Conservation (phyloP, 2,797 vertebrate genomes). For the Pantherophis alleghaniensis region DNA sequence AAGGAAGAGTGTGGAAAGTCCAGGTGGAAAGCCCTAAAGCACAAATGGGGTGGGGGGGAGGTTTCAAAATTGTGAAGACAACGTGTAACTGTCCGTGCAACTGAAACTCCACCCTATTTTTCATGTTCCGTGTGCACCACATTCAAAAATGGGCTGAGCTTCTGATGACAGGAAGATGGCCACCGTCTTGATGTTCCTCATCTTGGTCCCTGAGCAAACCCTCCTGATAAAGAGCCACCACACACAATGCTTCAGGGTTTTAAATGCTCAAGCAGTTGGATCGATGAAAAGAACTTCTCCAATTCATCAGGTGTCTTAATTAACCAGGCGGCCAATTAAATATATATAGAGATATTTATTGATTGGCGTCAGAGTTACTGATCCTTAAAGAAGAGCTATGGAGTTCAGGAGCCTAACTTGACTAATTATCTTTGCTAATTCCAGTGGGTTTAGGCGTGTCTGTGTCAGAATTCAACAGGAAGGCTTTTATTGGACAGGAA, state of each 20-base stretch:
- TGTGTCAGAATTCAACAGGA: neutral
- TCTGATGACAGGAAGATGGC: neutral
- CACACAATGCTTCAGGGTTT: neutral
- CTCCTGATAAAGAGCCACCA: neutral
- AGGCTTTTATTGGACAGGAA: neutral
- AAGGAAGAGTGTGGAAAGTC: conserved; percentile 91
- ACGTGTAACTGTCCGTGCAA: neutral
- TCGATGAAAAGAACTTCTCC: no score
- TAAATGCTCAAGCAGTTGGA: neutral
- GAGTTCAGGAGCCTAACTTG: neutral
- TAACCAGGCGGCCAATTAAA: neutral
- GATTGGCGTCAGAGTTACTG: neutral
- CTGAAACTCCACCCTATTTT: neutral
- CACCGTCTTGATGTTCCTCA: neutral
- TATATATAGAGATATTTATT: neutral
- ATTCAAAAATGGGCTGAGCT: neutral
- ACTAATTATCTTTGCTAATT: neutral
- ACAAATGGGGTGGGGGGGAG: neutral
- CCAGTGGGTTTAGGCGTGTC: neutral
- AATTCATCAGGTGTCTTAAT: neutral
- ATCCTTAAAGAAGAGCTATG: neutral
- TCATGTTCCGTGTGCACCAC: no score
- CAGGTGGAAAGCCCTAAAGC: conserved; percentile 85
- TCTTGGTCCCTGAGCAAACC: neutral
- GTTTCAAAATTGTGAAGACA: neutral